A percentile compares a stretch with the other conserved stretches of the same genome.
phyloP scores from a whole-genome alignment of 2,888 invertebrate genomes.

The Mimumesa dahlbomi region DNA sequence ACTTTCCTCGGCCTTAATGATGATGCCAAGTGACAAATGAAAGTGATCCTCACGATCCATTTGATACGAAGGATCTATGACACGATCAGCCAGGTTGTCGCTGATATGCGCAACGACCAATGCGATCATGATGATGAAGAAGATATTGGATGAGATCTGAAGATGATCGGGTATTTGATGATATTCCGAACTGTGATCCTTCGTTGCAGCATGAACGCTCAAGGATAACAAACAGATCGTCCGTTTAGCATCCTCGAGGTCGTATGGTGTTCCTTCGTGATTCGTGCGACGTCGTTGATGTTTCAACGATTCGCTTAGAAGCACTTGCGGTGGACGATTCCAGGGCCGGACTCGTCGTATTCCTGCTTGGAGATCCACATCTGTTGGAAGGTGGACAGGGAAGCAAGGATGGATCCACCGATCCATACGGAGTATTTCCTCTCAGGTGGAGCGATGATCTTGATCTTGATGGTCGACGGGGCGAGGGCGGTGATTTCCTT shows the following conservation, averaged over 20 bases:
- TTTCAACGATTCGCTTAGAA: conserved; percentile 84
- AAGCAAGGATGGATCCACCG: conserved; percentile 97
- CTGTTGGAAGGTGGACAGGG: conserved; percentile 93
- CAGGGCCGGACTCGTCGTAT: conserved; percentile 97
- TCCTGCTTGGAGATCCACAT: conserved; percentile 99
- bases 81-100: conserved; percentile 30
- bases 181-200: conserved; percentile 45
- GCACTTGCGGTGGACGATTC: conserved; percentile 97
- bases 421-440: conserved; percentile 99
- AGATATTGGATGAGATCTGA: conserved; percentile 56
- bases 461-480: conserved; percentile 96
- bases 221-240: conserved; percentile 19
- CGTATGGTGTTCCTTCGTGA: conserved; percentile 32
- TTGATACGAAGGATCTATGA: conserved; percentile 9
- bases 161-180: conserved; percentile 42
- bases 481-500: conserved; percentile 97
- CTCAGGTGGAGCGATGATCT: conserved; percentile 97
- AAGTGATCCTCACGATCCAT: conserved; percentile 14
- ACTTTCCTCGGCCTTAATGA: conserved; percentile 47
- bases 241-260: conserved; percentile 21
- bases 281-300: conserved; percentile 41
- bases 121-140: conserved; percentile 30
- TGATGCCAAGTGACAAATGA: conserved; percentile 37
- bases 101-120: conserved; percentile 16
- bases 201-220: conserved; percentile 54